A percentile compares a stretch with the other conserved stretches of the same genome.
phyloP scores from a whole-genome alignment of 2,113 vertebrate genomes.

The Podocnemis expansa region DNA sequence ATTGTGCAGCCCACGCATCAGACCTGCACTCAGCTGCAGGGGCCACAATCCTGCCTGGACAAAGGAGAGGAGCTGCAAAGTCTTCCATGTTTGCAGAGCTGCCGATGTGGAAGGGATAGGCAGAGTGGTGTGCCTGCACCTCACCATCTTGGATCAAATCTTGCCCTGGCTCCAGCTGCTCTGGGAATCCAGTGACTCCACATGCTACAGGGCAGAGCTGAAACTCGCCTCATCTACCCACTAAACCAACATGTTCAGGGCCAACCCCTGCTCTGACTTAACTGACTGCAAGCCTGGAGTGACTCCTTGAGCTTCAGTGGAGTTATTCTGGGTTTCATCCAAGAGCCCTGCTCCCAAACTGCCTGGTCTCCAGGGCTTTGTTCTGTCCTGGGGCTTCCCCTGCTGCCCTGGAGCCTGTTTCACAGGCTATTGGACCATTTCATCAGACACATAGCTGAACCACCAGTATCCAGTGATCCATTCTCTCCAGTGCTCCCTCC shows the following conservation, averaged over 20 bases:
- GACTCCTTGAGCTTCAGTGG: neutral
- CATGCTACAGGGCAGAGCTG: neutral
- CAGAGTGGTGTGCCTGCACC: accelerated
- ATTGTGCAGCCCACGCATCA: neutral
- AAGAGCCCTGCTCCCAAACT: neutral
- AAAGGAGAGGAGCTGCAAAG: accelerated
- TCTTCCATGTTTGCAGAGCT: neutral
- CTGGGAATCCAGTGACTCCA: neutral
- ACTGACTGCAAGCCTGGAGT: neutral
- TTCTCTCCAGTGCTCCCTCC: neutral
- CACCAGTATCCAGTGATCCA: neutral
- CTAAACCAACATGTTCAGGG: neutral
- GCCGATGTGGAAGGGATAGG: no score
- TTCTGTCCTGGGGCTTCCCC: neutral
- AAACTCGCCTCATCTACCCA: neutral
- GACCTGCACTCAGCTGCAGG: no score
- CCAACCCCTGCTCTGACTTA: neutral
- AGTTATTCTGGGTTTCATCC: neutral
- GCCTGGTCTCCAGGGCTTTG: neutral
- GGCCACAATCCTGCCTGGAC: neutral
- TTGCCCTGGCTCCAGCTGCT: neutral
- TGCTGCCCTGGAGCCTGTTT: neutral
- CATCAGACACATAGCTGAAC: neutral
- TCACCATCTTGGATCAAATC: neutral
- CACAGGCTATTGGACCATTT: neutral